Evolutionary conservation across 2,888 invertebrate species (phyloP), one percentile per base, ranked within the genome.

Genomic region (Zaprionus obscuricornis): DNA sequence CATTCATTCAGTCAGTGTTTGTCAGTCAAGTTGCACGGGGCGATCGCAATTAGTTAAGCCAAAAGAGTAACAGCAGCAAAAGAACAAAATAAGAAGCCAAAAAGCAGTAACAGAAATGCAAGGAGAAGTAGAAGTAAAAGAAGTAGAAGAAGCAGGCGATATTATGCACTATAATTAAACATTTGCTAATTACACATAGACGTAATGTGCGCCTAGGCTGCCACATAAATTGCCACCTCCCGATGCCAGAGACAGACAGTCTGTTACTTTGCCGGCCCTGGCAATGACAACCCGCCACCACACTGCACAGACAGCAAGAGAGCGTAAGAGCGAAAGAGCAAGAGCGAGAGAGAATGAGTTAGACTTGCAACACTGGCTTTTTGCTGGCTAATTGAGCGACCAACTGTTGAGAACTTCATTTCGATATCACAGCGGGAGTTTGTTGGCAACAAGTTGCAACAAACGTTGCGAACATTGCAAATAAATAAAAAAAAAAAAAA

Each of bases 141-240:
- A 43, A 59, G 85, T 39, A 70, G 59, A 3, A 36, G 39, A 6
- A 39, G 26, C 14, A n/a, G 39, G 20, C n/a, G 39, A 39, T n/a
- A 24, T 31, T 78, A 55, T 60, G 67, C 59, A 69, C 74, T 72
- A 76, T 85, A 86, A 88, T 88, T 87, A 86, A 79, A 63, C 72
- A 79, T 79, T 87, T 81, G 77, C 85, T 88, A 88, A 89, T 88
- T 88, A 82, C 78, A 75, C 74, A 59, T 26, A 47, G 16, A 39
- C 50, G 70, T 73, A 74, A 78, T 74, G 83, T 82, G 76, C 74
- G 76, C 37, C 45, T 65, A 11, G 29, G 43, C 74, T 81, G 75
- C 67, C 68, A 77, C 71, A 82, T 73, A 87, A 85, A 84, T 73
- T 73, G 69, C 85, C 87, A 78, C 87, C 86, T 79, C 60, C 73